A percentile compares a stretch with the other conserved stretches of the same genome.
Evolutionary conservation across 2,888 invertebrate species (phyloP).

Genomic region (Hypsopygia costalis): DNA sequence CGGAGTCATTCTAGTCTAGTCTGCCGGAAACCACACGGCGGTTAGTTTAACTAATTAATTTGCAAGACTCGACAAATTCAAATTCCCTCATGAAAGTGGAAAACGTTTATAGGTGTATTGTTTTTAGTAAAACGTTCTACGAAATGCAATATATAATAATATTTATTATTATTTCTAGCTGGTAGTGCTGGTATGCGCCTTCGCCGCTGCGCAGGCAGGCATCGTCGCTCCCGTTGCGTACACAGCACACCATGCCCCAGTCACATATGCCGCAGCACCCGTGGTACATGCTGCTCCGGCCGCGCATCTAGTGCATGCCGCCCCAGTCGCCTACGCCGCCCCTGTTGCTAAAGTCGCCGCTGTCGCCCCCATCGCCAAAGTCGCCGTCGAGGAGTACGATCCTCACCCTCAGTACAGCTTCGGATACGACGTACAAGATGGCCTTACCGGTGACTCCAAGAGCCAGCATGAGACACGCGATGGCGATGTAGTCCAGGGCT

Average conservation of each 20-base stretch:
- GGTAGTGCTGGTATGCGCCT: constrained; percentile 51
- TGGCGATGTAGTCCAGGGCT: constrained; percentile 70
- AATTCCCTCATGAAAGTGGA: no score
- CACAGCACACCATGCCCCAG: constrained; percentile 39
- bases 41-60: no score
- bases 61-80: no score
- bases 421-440: constrained; percentile 65
- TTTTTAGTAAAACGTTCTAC: no score
- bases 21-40: no score
- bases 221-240: constrained; percentile 44
- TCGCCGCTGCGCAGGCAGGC: constrained; percentile 56
- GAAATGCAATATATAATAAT: no score
- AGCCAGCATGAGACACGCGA: constrained; percentile 67
- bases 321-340: constrained; percentile 29
- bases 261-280: constrained; percentile 32
- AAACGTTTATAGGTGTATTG: no score
- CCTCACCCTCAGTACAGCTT: constrained; percentile 55
- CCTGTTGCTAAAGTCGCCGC: constrained; percentile 27
- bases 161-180: constrained; percentile 38
- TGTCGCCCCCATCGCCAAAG: constrained; percentile 29
- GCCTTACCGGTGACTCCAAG: constrained; percentile 65
- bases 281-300: constrained; percentile 28
- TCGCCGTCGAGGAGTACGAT: constrained; percentile 40
- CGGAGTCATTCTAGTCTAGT: no score
- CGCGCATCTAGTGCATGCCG: constrained; percentile 25